Conservation (phyloP, 2,888 invertebrate species). For the Mechanitis messenoides region DNA sequence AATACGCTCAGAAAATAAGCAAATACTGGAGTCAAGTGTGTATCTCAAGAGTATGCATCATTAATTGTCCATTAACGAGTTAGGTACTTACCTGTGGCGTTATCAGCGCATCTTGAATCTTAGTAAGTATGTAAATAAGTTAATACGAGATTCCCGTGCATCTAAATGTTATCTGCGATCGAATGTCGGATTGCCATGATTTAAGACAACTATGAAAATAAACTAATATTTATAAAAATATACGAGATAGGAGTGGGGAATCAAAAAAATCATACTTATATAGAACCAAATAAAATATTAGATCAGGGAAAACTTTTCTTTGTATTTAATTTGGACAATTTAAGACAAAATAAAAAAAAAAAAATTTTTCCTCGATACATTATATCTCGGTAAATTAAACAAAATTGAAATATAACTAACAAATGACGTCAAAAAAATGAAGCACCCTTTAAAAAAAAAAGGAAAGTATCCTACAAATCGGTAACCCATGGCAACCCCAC, state of each 20-base stretch:
- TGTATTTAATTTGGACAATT: too few species aligned
- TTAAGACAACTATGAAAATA: background rate
- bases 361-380: too few species aligned
- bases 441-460: background rate
- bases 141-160: conserved; percentile 31
- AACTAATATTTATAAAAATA: too few species aligned
- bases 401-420: too few species aligned
- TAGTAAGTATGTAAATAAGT: conserved; percentile 33
- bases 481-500: conserved; percentile 8
- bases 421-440: too few species aligned
- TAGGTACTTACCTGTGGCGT: conserved; percentile 28
- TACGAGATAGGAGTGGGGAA: too few species aligned
- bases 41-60: conserved; percentile 16
- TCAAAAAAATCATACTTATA: background rate
- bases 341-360: too few species aligned
- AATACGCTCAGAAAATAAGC: too few species aligned
- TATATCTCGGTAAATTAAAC: too few species aligned
- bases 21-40: conserved; percentile 7
- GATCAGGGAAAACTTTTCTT: too few species aligned
- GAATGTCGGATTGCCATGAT: conserved; percentile 17
- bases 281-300: background rate
- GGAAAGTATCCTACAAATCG: conserved; percentile 1
- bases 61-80: conserved; percentile 34
- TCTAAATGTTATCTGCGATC: conserved; percentile 35
- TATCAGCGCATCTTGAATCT: conserved; percentile 30